These are phyloP conservation scores for Apteryx owenii DNA, from an alignment of 2,113 vertebrate species.

Conservation along the genomic window DNA sequence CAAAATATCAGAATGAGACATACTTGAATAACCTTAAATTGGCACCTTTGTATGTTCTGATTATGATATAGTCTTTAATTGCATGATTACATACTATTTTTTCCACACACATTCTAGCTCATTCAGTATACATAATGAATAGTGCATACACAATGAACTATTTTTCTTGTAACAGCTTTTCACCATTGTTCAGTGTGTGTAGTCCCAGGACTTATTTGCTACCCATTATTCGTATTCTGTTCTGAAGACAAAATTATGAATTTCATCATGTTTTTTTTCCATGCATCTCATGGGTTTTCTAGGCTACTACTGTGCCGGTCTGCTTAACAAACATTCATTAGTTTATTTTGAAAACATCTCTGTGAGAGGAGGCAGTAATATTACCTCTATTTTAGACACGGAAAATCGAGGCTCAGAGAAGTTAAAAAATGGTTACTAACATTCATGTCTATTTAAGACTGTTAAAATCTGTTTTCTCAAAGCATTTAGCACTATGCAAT, in stretches of 20 bases:
- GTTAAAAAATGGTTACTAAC: background rate
- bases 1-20: background rate
- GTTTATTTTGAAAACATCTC: conserved; percentile 28
- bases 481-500: background rate
- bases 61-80: conserved; percentile 32
- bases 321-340: conserved; percentile 20
- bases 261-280: conserved; percentile 6
- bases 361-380: background rate
- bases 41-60: background rate
- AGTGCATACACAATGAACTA: background rate
- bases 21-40: background rate
- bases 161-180: conserved; percentile 29
- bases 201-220: conserved; percentile 38
- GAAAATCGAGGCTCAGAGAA: background rate
- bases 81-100: conserved; percentile 27
- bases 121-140: conserved; percentile 17
- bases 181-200: background rate
- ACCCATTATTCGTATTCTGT: conserved; percentile 14
- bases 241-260: conserved; percentile 15
- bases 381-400: background rate
- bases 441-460: background rate
- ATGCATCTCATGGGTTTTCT: conserved; percentile 29
- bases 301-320: background rate
- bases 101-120: conserved; percentile 25
- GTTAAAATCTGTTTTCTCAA: background rate